These are phyloP conservation scores for Chinchilla lanigera DNA, from an alignment of 2,113 vertebrate genomes.

Conservation along the genomic window DNA sequence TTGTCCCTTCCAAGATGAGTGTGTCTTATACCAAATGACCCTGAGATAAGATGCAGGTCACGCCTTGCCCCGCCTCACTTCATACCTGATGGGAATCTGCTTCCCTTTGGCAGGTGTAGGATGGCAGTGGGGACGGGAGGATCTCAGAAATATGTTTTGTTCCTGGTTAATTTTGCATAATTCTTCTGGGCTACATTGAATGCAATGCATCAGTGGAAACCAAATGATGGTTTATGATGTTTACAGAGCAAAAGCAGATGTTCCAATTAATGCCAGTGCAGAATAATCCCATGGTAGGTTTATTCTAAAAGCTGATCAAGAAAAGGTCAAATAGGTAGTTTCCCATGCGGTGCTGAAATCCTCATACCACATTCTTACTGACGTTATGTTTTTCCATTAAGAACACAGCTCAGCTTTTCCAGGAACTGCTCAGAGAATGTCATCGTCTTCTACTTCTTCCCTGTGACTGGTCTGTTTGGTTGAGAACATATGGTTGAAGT, in stretches of 20 bases:
- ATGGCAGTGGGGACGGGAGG: neutral
- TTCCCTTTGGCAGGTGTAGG: neutral
- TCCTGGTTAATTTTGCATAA: slow-evolving; percentile 45
- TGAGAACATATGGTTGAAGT: neutral
- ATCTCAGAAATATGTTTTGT: neutral
- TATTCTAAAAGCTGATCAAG: slow-evolving; percentile 66
- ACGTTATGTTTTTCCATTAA: slow-evolving; percentile 19
- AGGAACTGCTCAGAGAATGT: neutral
- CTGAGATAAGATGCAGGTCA: neutral
- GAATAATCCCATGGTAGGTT: slow-evolving; percentile 51
- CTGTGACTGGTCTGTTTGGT: neutral
- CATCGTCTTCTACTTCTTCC: neutral
- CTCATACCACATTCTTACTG: neutral
- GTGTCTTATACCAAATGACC: neutral
- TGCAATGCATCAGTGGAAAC: slow-evolving; percentile 54
- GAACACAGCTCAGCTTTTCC: neutral
- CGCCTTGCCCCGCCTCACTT: neutral
- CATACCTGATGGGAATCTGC: neutral
- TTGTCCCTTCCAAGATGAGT: neutral
- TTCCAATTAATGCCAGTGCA: slow-evolving; percentile 65
- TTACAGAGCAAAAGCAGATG: slow-evolving; percentile 78
- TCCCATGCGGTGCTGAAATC: neutral
- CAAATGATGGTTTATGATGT: slow-evolving; percentile 79
- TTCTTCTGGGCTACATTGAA: slow-evolving; percentile 42
- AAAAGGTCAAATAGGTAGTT: slow-evolving; percentile 72